Conservation (phyloP, 2,113 vertebrate species). For the Peucedramus taeniatus region DNA sequence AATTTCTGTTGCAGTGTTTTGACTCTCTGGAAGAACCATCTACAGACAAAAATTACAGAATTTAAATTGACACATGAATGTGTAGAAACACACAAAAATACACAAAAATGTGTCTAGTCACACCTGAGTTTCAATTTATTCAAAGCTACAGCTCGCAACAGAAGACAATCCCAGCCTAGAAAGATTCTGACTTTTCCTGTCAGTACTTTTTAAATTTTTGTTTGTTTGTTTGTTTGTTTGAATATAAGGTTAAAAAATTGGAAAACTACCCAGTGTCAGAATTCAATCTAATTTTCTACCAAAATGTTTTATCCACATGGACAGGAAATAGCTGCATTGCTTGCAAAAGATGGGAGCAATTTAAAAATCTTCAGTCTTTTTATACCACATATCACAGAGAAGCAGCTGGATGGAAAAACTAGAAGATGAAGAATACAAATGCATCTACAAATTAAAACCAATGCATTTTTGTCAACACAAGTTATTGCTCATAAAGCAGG, state of each 20-base stretch:
- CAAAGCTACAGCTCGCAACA: neutral
- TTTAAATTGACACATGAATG: neutral
- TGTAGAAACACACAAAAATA: neutral
- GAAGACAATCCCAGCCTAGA: neutral
- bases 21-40: neutral
- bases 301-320: neutral
- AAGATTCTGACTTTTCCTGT: constrained; percentile 35
- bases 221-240: neutral
- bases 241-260: neutral
- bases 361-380: neutral
- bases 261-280: neutral
- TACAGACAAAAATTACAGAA: neutral
- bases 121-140: neutral
- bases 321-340: neutral
- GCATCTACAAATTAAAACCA: neutral
- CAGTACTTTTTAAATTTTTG: constrained; percentile 10
- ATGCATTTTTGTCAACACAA: neutral
- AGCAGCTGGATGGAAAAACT: neutral
- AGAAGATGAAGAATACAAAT: neutral
- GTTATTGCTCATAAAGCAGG: neutral
- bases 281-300: neutral
- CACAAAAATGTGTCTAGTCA: neutral
- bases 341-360: neutral
- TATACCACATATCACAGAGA: neutral
- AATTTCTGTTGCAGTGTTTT: neutral